These are phyloP conservation scores for Tetramorium bicarinatum DNA, from an alignment of 2,888 invertebrate species.

Conservation along the genomic window DNA sequence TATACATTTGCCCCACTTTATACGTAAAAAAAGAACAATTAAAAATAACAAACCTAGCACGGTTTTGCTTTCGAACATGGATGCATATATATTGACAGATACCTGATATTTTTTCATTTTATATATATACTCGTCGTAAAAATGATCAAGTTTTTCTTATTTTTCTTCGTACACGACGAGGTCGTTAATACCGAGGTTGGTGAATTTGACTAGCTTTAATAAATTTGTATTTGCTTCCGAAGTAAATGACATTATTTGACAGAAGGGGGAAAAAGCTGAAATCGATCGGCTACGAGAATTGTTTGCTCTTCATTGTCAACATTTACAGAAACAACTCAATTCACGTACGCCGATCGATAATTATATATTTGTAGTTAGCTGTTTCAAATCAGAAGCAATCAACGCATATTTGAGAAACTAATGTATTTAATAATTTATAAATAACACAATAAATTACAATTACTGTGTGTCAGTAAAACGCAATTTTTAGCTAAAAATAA, in stretches of 20 bases:
- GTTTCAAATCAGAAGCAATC: slow-evolving; percentile 7
- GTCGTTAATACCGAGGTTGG: not conserved
- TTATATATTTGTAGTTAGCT: slow-evolving; percentile 30
- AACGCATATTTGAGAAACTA: not conserved
- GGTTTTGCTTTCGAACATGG: not conserved
- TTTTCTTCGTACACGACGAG: not conserved
- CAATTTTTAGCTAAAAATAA: too few species aligned
- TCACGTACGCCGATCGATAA: slow-evolving; percentile 58
- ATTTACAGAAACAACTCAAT: slow-evolving; percentile 24
- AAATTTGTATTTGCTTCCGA: slow-evolving; percentile 53
- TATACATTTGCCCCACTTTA: slow-evolving; percentile 13
- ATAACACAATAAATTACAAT: not conserved
- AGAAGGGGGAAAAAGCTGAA: slow-evolving; percentile 3
- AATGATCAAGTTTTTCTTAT: not conserved
- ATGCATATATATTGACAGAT: not conserved
- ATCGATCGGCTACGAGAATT: slow-evolving; percentile 55
- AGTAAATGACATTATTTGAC: not conserved
- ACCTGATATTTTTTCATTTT: not conserved
- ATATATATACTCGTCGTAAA: not conserved
- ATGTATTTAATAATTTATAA: not conserved
- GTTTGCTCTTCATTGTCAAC: slow-evolving; percentile 62
- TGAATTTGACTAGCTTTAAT: slow-evolving; percentile 34
- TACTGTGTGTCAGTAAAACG: too few species aligned
- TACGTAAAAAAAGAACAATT: not conserved
- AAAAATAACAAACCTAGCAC: slow-evolving; percentile 9